A percentile compares a stretch with the other conserved stretches of the same genome.
phyloP scores from a whole-genome alignment of 2,888 invertebrate species.

The Rhingia campestris region DNA sequence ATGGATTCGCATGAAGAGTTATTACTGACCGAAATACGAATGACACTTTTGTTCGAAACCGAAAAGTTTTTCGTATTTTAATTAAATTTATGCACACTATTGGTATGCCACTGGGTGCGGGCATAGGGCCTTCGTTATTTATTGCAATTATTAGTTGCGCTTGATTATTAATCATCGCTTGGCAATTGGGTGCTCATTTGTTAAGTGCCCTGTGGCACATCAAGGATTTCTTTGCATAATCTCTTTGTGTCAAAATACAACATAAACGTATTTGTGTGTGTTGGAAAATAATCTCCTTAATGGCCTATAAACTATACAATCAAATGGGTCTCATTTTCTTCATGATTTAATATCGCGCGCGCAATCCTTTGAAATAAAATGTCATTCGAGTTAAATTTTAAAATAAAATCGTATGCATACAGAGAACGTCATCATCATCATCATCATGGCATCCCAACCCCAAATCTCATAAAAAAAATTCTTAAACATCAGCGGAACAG shows the following conservation, averaged over 20 bases:
- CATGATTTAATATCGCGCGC: slow-evolving; percentile 44
- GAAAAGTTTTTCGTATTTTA: slow-evolving; percentile 25
- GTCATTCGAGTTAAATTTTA: slow-evolving; percentile 53
- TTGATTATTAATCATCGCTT: slow-evolving; percentile 2
- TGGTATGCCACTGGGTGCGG: slow-evolving; percentile 57
- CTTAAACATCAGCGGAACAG: slow-evolving; percentile 69
- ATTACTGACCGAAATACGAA: slow-evolving; percentile 44
- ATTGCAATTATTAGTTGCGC: background rate
- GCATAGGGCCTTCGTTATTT: slow-evolving; percentile 45
- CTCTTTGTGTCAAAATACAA: background rate
- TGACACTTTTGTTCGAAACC: slow-evolving; percentile 33
- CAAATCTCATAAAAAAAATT: slow-evolving; percentile 47
- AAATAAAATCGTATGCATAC: slow-evolving; percentile 61
- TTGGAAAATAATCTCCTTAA: slow-evolving; percentile 21
- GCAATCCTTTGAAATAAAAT: slow-evolving; percentile 45
- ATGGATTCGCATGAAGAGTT: slow-evolving; percentile 33
- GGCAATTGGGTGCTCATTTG: slow-evolving; percentile 2
- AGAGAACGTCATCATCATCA: slow-evolving; percentile 32
- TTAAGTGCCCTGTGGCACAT: background rate
- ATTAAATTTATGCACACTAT: slow-evolving; percentile 35
- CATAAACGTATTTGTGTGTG: background rate
- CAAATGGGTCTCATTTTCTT: slow-evolving; percentile 57
- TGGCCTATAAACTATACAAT: slow-evolving; percentile 50
- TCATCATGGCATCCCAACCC: slow-evolving; percentile 48
- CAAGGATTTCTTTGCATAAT: background rate